Base-by-base conservation (phyloP, 1,140 invertebrate genomes). In the Ephestia elutella region DNA sequence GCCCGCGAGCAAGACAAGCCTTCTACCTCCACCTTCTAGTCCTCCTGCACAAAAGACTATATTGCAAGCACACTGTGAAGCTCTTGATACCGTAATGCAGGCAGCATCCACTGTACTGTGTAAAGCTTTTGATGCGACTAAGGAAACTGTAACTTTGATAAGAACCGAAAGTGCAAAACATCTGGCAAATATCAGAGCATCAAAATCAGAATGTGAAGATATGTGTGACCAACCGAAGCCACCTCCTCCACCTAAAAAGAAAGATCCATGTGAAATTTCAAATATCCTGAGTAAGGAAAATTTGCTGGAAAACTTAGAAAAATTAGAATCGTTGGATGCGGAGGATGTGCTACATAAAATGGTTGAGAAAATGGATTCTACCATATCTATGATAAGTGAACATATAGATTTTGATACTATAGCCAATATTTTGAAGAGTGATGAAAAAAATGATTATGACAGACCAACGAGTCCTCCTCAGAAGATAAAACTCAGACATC, bases 41-140 rank as follows among this genome's bases (percentile, higher is more conserved):
- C 38, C 38, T 44, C 38, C n/a, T 15, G 11, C 0, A 56, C 56
- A 38, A 65, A 61, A 56, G 56, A 25, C 35, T 15, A 56, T 61
- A 21, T n/a, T 69, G 9, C 56, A 70, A 8, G 55, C 60, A 5
- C 61, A 71, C 21, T 56, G 50, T 17, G 57, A 65, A 56, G 59
- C 71, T 15, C 54, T 73, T 15, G 30, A 59, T 49, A 71, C 60
- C n/a, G 67, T 82, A 10, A 75, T 70, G 63, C 53, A 35, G 28
- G 66, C 71, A 10, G 59, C 75, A 66, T 78, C 4, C 57, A 73
- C 19, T 15, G 13, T 17, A 4, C 13, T 44, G 2, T 65, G 60
- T 7, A 71, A 70, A 48, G 68, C 69, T 1, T 78, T 65, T 48
- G 63, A 63, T 19, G 69, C 68, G 51, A 79, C 78, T 17, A 75